These are phyloP conservation scores for Drosophila koepferae DNA, from an alignment of 2,888 invertebrate species.

Conservation along the genomic window DNA sequence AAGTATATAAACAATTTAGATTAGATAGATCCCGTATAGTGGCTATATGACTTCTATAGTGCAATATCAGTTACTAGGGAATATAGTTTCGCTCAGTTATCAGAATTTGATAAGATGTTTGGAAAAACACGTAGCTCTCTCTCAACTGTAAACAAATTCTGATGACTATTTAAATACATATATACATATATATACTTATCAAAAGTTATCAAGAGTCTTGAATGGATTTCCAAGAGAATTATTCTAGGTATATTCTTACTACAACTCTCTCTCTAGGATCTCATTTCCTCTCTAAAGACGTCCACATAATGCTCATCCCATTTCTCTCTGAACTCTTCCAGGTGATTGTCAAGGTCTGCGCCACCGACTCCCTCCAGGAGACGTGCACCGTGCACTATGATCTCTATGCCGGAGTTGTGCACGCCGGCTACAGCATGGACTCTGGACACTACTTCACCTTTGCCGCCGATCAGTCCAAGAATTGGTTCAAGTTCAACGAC, in stretches of 20 bases:
- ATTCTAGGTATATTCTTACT: no score
- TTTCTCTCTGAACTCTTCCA: constrained; percentile 13
- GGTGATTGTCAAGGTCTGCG: constrained; percentile 85
- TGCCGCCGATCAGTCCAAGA: constrained; percentile 87
- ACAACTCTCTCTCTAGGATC: no score
- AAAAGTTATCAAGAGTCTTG: no score
- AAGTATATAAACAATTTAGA: not conserved
- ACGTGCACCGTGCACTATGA: constrained; percentile 87
- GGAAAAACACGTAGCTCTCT: not conserved
- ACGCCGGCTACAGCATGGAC: constrained; percentile 92
- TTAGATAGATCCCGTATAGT: constrained; percentile 1
- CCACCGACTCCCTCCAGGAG: constrained; percentile 81
- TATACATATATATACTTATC: not conserved
- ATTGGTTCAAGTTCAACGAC: constrained; percentile 94
- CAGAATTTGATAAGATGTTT: constrained; percentile 6
- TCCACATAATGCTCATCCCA: not conserved
- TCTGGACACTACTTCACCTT: constrained; percentile 95
- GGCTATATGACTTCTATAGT: not conserved
- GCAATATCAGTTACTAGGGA: not conserved
- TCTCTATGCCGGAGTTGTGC: constrained; percentile 93
- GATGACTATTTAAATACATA: not conserved
- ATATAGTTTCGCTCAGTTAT: not conserved
- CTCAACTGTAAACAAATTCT: not conserved
- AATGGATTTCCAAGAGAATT: no score
- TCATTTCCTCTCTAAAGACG: not conserved